Conservation (phyloP, 1,140 invertebrate genomes). For the Drosophila lacteicornis region DNA sequence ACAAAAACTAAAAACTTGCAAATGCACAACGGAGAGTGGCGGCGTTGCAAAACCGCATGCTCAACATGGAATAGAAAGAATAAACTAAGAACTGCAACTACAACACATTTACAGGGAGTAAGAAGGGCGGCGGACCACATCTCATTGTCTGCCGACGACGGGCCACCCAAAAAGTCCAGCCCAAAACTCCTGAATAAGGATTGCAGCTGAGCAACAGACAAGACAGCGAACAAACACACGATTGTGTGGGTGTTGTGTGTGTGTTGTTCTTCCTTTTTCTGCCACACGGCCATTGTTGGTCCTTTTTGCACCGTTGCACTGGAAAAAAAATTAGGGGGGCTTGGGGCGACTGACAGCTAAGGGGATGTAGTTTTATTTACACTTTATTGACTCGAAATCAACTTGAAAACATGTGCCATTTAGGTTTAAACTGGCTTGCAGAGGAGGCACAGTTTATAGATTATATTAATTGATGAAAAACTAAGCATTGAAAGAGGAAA, state of each 20-base stretch:
- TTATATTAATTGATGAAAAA: slow-evolving; percentile 10
- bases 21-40: slow-evolving; percentile 53
- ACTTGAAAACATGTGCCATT: slow-evolving; percentile 16
- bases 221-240: slow-evolving; percentile 46
- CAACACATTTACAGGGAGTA: slow-evolving; percentile 31
- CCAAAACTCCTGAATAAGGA: slow-evolving; percentile 25
- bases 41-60: slow-evolving; percentile 58
- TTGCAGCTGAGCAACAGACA: slow-evolving; percentile 41
- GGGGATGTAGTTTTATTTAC: slow-evolving; percentile 36
- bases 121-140: slow-evolving; percentile 14
- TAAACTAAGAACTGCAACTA: slow-evolving; percentile 67
- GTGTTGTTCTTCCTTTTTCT: slow-evolving; percentile 3
- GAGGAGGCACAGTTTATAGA: neutral
- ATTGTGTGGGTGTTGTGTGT: slow-evolving; percentile 30
- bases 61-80: slow-evolving; percentile 57
- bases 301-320: slow-evolving; percentile 19
- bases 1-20: slow-evolving; percentile 69
- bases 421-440: slow-evolving; percentile 25
- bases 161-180: slow-evolving; percentile 38
- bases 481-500: neutral
- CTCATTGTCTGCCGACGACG: slow-evolving; percentile 60
- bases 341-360: slow-evolving; percentile 32
- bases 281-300: slow-evolving; percentile 26
- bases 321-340: neutral
- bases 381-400: slow-evolving; percentile 49